phyloP scores from a whole-genome alignment of 2,888 invertebrate genomes.

The Lepetodrilus schrolli region DNA sequence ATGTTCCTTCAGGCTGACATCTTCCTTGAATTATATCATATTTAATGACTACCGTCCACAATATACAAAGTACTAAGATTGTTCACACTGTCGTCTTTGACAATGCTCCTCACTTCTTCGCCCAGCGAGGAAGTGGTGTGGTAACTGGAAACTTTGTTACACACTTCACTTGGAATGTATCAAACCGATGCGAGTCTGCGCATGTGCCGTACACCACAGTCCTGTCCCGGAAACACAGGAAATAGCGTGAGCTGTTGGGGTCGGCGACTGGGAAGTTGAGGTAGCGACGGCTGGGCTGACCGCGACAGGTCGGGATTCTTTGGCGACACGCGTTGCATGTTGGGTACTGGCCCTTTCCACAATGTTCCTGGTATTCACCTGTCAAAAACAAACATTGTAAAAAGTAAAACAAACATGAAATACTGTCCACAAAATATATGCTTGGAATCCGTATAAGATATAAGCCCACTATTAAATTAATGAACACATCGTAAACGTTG shows the following conservation, averaged over 20 bases:
- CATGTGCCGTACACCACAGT: constrained; percentile 1
- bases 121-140: too few relatives aligned
- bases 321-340: background rate
- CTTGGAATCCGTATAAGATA: background rate
- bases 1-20: too few relatives aligned
- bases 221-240: background rate
- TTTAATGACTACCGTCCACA: too few relatives aligned
- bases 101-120: too few relatives aligned
- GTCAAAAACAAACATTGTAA: background rate
- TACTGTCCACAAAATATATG: background rate
- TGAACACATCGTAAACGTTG: too few relatives aligned
- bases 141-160: too few relatives aligned
- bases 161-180: background rate
- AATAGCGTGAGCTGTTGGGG: background rate
- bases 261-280: background rate
- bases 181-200: background rate
- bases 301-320: background rate
- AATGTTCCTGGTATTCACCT: constrained; percentile 26
- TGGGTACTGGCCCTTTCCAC: background rate
- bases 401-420: background rate
- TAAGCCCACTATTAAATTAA: too few relatives aligned
- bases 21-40: too few relatives aligned
- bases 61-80: too few relatives aligned
- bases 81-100: too few relatives aligned
- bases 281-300: background rate